These are phyloP conservation scores for Drosophila borealis DNA, from an alignment of 2,888 invertebrate genomes.

Conservation along the genomic window DNA sequence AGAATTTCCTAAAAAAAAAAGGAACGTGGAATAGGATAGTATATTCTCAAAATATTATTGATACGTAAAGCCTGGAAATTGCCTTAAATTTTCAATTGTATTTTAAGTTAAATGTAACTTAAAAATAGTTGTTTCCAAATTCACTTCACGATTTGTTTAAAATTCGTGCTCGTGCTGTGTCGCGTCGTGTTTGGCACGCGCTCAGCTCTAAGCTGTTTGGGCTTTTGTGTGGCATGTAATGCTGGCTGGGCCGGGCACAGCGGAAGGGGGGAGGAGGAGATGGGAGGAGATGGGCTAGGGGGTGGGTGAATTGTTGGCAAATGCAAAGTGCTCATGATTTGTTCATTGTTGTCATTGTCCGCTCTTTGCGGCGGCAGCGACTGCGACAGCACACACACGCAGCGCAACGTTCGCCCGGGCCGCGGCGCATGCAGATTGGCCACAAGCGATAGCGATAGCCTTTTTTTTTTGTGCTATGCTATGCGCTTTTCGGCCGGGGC, in stretches of 20 bases:
- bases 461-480: slow-evolving; percentile 63
- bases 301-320: slow-evolving; percentile 29
- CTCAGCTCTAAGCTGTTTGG: slow-evolving; percentile 49
- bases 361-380: slow-evolving; percentile 13
- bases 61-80: too few relatives aligned
- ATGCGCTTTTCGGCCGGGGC: slow-evolving; percentile 51
- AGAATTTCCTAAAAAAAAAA: too few relatives aligned
- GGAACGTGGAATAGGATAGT: too few relatives aligned
- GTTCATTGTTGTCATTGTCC: slow-evolving; percentile 80
- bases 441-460: slow-evolving; percentile 79
- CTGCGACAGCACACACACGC: slow-evolving; percentile 35
- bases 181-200: slow-evolving; percentile 44
- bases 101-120: too few relatives aligned
- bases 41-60: too few relatives aligned
- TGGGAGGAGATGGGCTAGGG: slow-evolving; percentile 10
- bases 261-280: not conserved
- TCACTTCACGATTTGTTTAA: too few relatives aligned
- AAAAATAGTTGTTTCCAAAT: too few relatives aligned
- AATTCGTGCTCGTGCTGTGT: slow-evolving; percentile 13
- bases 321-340: slow-evolving; percentile 77
- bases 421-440: slow-evolving; percentile 76
- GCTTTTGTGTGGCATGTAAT: slow-evolving; percentile 55
- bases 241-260: not conserved
- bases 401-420: slow-evolving; percentile 13
- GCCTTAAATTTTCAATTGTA: too few relatives aligned